phyloP scores from a whole-genome alignment of 2,113 vertebrate genomes.

The Tetraodon nigroviridis region DNA sequence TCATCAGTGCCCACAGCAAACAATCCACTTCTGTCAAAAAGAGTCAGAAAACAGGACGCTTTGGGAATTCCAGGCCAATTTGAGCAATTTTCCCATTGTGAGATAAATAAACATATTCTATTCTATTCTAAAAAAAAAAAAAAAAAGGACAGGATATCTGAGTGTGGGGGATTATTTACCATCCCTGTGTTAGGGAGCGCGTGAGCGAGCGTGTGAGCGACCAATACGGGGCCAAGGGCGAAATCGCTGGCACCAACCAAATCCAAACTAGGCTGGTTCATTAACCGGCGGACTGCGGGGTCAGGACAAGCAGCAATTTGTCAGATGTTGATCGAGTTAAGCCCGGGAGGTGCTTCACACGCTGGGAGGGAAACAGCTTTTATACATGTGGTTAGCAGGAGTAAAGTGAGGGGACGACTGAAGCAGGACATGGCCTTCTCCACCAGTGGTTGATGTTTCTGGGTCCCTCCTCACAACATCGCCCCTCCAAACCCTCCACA shows the following conservation, averaged over 20 bases:
- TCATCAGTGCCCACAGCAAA: neutral
- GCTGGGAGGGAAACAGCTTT: neutral
- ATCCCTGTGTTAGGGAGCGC: constrained; percentile 5
- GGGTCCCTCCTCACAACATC: too few relatives aligned
- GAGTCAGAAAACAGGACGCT: neutral
- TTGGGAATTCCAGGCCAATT: constrained; percentile 4
- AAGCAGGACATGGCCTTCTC: too few relatives aligned
- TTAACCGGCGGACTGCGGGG: constrained; percentile 23
- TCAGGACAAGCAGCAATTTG: constrained; percentile 20
- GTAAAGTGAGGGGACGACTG: too few relatives aligned
- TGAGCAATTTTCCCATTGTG: too few relatives aligned
- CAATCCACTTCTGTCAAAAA: neutral
- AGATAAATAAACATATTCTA: too few relatives aligned
- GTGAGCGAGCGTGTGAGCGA: constrained; percentile 9
- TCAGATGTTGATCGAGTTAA: constrained; percentile 26
- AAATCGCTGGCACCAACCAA: constrained; percentile 29
- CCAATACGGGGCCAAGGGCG: constrained; percentile 11
- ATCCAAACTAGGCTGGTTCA: constrained; percentile 41
- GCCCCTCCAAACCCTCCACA: too few relatives aligned
- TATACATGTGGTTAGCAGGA: too few relatives aligned
- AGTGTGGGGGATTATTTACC: constrained; percentile 26
- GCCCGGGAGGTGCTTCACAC: neutral
- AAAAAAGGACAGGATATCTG: constrained; percentile 11
- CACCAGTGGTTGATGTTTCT: too few relatives aligned
- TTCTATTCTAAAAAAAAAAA: too few relatives aligned